Evolutionary conservation across 1,140 invertebrate genomes (phyloP).

Genomic region (Drosophila leontia): DNA sequence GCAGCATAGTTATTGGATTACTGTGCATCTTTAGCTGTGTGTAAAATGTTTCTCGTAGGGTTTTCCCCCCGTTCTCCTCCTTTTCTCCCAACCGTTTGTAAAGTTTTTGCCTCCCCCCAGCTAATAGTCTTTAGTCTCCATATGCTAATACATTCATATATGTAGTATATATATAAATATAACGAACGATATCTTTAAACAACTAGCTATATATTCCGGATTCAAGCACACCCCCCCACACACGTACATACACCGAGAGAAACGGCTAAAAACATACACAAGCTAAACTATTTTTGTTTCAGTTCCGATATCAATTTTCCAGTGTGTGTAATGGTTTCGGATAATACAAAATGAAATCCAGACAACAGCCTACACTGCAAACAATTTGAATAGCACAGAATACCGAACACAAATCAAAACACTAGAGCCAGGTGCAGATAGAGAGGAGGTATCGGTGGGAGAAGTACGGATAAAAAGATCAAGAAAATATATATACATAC

Average conservation of each 20-base stretch:
- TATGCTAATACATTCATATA: constrained; percentile 79
- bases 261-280: constrained; percentile 1
- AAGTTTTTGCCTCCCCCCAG: constrained; percentile 53
- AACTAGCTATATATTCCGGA: constrained; percentile 77
- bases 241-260: constrained; percentile 31
- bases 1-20: constrained; percentile 14
- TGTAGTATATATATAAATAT: constrained; percentile 67
- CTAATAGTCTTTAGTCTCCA: constrained; percentile 70
- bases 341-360: constrained; percentile 40
- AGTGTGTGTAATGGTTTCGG: constrained; percentile 68
- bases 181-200: constrained; percentile 67
- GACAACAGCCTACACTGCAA: constrained; percentile 26
- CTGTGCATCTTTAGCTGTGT: constrained; percentile 47
- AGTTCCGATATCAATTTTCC: constrained; percentile 41
- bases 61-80: constrained; percentile 33
- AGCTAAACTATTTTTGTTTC: constrained; percentile 13
- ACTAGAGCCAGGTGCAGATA: constrained; percentile 29
- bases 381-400: constrained; percentile 7
- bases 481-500: constrained; percentile 66
- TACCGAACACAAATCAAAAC: constrained; percentile 24
- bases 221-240: constrained; percentile 61
- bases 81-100: constrained; percentile 43
- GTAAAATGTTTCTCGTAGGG: constrained; percentile 67
- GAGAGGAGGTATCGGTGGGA: constrained; percentile 10
- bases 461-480: constrained; percentile 32